Conservation (phyloP, 2,797 vertebrate species). For the Enteromius treurensis region DNA sequence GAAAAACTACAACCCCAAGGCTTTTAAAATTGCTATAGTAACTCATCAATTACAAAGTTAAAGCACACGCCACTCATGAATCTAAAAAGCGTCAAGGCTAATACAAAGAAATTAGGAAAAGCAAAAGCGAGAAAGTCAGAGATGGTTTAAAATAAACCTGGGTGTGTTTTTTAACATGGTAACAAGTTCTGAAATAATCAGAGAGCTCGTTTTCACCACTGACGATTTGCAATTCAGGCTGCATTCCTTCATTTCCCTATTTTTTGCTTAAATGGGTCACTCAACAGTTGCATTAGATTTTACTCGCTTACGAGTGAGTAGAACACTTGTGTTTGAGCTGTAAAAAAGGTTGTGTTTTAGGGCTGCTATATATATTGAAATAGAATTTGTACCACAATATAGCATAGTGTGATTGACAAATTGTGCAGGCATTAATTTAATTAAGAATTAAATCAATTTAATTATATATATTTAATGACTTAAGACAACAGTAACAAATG, state of each 20-base stretch:
- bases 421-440: not conserved
- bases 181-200: constrained; percentile 52
- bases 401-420: not conserved
- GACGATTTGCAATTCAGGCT: constrained; percentile 20
- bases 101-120: not conserved
- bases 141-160: constrained; percentile 38
- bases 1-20: constrained; percentile 11
- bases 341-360: not conserved
- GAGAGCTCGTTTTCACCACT: constrained; percentile 6
- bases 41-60: constrained; percentile 29
- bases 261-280: constrained; percentile 47
- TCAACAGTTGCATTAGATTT: constrained; percentile 14
- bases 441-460: too few relatives aligned
- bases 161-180: constrained; percentile 45
- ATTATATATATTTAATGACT: too few relatives aligned
- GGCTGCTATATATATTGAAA: not conserved
- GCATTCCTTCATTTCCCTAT: not conserved
- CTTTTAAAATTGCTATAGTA: constrained; percentile 9
- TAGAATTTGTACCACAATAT: not conserved
- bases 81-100: constrained; percentile 7
- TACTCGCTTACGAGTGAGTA: constrained; percentile 5
- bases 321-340: constrained; percentile 8
- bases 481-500: too few relatives aligned
- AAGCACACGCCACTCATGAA: not conserved
- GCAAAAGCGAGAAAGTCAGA: not conserved